Percentiles rank a stretch among this genome's conserved stretches.
Conservation (phyloP, 2,888 invertebrate genomes). For the Drosophila kuntzei region DNA sequence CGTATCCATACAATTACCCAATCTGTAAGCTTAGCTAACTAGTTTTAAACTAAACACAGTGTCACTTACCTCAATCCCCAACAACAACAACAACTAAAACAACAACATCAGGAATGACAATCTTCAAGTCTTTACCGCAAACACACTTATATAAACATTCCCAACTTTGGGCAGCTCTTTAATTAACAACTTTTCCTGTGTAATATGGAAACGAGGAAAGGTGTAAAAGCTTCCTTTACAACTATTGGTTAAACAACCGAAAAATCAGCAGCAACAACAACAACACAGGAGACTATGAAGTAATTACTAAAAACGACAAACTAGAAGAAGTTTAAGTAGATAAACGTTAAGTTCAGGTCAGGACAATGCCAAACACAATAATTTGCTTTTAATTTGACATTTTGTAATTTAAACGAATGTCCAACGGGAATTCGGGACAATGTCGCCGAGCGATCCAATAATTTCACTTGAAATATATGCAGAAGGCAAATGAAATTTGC, state of each 20-base stretch:
- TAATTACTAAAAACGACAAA: slow-evolving; percentile 15
- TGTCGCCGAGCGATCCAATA: slow-evolving; percentile 47
- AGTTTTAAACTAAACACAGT: slow-evolving; percentile 22
- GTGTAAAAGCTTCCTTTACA: slow-evolving; percentile 38
- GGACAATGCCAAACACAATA: slow-evolving; percentile 60
- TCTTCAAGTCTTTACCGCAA: slow-evolving; percentile 14
- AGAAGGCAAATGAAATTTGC: slow-evolving; percentile 65
- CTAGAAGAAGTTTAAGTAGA: slow-evolving; percentile 18
- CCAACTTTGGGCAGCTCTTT: slow-evolving; percentile 53
- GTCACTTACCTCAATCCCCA: neutral
- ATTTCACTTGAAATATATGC: slow-evolving; percentile 63
- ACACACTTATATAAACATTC: slow-evolving; percentile 32
- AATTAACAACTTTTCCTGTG: slow-evolving; percentile 65
- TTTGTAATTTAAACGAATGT: slow-evolving; percentile 61
- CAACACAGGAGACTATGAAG: slow-evolving; percentile 17
- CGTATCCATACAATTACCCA: slow-evolving; percentile 21
- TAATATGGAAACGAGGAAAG: slow-evolving; percentile 13
- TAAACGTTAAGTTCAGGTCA: slow-evolving; percentile 22
- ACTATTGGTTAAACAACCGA: slow-evolving; percentile 51
- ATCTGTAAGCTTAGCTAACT: slow-evolving; percentile 25
- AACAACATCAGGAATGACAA: slow-evolving; percentile 10
- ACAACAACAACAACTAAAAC: slow-evolving; percentile 5
- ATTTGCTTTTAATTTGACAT: slow-evolving; percentile 74
- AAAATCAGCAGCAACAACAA: slow-evolving; percentile 46
- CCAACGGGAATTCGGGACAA: slow-evolving; percentile 34